phyloP scores from a whole-genome alignment of 2,888 invertebrate genomes.

The Barypeithes pellucidus region DNA sequence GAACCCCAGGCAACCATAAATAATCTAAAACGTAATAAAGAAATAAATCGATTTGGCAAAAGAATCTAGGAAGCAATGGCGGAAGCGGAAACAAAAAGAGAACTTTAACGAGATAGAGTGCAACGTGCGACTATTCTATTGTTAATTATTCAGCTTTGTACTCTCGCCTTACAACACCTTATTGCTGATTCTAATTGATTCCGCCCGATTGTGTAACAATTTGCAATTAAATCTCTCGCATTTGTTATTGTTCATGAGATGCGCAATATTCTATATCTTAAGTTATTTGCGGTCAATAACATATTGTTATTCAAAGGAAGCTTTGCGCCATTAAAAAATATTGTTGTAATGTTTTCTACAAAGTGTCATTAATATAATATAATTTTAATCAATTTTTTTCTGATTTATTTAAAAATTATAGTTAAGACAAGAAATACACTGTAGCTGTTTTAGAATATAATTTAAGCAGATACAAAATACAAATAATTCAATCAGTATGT shows the following conservation, averaged over 20 bases:
- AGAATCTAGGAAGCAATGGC: constrained; percentile 48
- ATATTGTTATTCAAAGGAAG: constrained; percentile 8
- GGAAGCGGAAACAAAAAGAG: constrained; percentile 49
- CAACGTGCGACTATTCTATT: constrained; percentile 49
- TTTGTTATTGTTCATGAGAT: constrained; percentile 43
- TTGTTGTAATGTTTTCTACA: not conserved
- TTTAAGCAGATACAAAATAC: no score
- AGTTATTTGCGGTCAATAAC: constrained; percentile 36
- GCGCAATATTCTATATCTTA: constrained; percentile 14
- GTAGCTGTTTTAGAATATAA: no score
- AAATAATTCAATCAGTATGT: no score
- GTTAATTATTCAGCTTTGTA: constrained; percentile 51
- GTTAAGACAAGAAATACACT: no score
- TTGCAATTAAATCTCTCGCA: constrained; percentile 50
- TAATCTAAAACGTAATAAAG: not conserved
- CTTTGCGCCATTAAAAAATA: not conserved
- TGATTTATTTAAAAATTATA: no score
- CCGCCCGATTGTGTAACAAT: constrained; percentile 52
- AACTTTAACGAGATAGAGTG: constrained; percentile 43
- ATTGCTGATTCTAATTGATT: constrained; percentile 53
- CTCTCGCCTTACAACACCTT: constrained; percentile 50
- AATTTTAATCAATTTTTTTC: no score
- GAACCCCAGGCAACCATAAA: not conserved
- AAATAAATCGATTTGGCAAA: constrained; percentile 38
- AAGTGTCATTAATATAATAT: constrained; percentile 2